phyloP scores from a whole-genome alignment of 53 echinoderm and acorn worm genomes.

The Echinarachnius parma region DNA sequence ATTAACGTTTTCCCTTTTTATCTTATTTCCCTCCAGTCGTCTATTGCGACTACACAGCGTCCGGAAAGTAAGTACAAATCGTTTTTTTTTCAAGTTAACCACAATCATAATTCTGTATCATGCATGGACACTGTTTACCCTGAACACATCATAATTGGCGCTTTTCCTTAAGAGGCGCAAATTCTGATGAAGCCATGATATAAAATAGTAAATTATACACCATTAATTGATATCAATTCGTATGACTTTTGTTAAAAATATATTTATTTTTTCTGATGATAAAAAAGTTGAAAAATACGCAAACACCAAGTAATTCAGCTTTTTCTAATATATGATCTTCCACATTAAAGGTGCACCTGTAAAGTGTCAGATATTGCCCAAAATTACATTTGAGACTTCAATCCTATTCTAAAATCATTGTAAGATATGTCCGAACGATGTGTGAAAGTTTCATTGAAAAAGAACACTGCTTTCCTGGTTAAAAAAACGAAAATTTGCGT shows the following conservation, averaged over 20 bases:
- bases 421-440: too few species aligned
- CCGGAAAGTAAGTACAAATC: slow-evolving; percentile 70
- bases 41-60: slow-evolving; percentile 92
- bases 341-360: too few species aligned
- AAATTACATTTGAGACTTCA: too few species aligned
- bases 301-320: too few species aligned
- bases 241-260: neutral
- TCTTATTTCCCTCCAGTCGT: slow-evolving; percentile 55
- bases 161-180: neutral
- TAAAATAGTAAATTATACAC: neutral
- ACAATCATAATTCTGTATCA: neutral
- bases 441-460: too few species aligned
- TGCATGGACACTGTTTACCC: neutral
- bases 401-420: too few species aligned
- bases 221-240: neutral
- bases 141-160: neutral
- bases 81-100: neutral
- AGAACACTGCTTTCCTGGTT: too few species aligned
- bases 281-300: too few species aligned
- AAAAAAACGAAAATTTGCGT: too few species aligned
- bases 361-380: too few species aligned
- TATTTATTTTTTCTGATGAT: neutral
- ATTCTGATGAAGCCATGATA: neutral
- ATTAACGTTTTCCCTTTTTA: slow-evolving; percentile 28
- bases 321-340: too few species aligned